Percentiles rank a stretch among this genome's conserved stretches.
phyloP scores from a whole-genome alignment of 2,888 invertebrate species.

The Eilema sororculum region DNA sequence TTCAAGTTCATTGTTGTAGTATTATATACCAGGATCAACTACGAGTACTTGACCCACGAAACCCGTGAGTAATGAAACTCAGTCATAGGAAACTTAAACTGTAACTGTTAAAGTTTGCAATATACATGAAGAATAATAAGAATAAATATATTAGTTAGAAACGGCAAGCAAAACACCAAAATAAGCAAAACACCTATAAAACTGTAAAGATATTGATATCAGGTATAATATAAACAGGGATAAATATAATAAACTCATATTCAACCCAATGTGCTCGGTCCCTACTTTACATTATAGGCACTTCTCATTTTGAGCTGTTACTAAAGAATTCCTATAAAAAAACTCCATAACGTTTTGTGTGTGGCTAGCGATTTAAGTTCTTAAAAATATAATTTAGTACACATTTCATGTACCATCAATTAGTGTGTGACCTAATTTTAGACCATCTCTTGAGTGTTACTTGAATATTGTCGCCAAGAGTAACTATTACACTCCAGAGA shows the following conservation, averaged over 20 bases:
- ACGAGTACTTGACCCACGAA: background rate
- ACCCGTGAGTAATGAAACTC: background rate
- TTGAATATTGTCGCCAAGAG: slow-evolving; percentile 6
- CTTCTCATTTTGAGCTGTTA: background rate
- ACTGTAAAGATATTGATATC: too few species aligned
- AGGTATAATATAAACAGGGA: too few species aligned
- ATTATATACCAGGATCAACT: background rate
- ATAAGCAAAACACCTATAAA: too few species aligned
- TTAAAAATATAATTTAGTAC: slow-evolving; percentile 59
- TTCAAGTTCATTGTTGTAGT: background rate
- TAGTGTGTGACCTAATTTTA: slow-evolving; percentile 83
- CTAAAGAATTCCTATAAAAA: background rate
- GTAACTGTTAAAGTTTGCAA: background rate
- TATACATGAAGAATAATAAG: too few species aligned
- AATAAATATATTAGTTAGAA: too few species aligned
- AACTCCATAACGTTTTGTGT: background rate
- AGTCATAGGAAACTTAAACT: background rate
- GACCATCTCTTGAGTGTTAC: slow-evolving; percentile 45
- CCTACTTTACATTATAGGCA: background rate
- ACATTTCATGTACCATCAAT: slow-evolving; percentile 75
- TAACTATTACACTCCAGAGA: slow-evolving; percentile 68
- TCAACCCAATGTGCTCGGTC: background rate
- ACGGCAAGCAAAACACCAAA: background rate
- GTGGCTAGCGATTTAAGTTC: slow-evolving; percentile 30
- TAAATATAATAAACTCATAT: background rate